Base-by-base conservation (phyloP, 2,113 vertebrate species). In the Alexandromys fortis region DNA sequence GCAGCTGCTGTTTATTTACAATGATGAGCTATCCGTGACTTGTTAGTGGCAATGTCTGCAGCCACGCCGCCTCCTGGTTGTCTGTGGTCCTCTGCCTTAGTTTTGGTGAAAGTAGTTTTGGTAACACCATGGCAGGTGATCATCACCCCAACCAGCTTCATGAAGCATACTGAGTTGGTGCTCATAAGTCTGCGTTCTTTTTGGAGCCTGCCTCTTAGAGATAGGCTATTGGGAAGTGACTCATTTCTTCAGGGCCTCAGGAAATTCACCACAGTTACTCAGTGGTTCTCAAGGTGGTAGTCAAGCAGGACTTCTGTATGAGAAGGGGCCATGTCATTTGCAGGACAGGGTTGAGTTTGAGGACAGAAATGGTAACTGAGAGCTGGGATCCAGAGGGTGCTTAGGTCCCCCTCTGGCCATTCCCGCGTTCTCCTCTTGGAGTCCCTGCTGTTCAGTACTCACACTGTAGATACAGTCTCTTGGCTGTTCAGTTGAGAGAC, bases 11-110 rank as follows among this genome's bases (percentile, higher is more conserved):
- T 19, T 24, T 11, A 42, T 33, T 75, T 3, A 0, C 2, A 13
- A 0, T 13, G 30, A 14, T n/a, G 5, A 13, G 17, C 28, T 7
- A 3, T 38, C 77, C 22, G 1, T 0, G 7, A 24, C 30, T 77
- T 2, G 0, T 33, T 28, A 52, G 55, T 75, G 68, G 35, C 47
- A 1, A 5, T 8, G 30, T 49, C 89, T 79, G 38, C 35, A n/a
- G 91, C 49, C 7, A 0, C n/a, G 13, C 10, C 45, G 7, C 0
- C 2, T 55, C 65, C 91, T 38, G 24, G 68, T 0, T 89, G 4
- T 65, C 63, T 14, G 1, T 3, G 22, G 70, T 3, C 5, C 21
- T 28, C 45, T 42, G 72, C 22, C 49, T n/a, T 47, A 1, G 14
- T 73, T 35, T 91, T 47, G 17, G 14, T 3, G n/a, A 70, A 72